phyloP scores from a whole-genome alignment of 1,140 invertebrate genomes.

The Pseudomyrmex flavicornis region DNA sequence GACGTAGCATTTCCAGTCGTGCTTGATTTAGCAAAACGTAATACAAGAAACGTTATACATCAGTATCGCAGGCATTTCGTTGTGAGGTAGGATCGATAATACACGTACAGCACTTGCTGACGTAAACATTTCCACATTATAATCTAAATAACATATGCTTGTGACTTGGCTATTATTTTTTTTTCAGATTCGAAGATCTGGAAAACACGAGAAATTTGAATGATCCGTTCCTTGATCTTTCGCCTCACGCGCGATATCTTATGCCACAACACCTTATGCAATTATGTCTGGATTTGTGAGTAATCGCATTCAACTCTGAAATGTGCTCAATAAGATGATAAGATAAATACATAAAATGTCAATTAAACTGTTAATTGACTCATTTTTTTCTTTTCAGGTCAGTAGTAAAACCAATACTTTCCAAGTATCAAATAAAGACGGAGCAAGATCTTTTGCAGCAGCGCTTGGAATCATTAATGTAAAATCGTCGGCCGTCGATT shows the following conservation, averaged over 20 bases:
- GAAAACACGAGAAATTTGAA: constrained; percentile 21
- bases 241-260: constrained; percentile 38
- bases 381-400: neutral
- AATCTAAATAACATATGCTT: neutral
- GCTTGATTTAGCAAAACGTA: constrained; percentile 57
- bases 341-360: neutral
- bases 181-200: constrained; percentile 24
- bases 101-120: neutral
- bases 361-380: too few relatives aligned
- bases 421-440: neutral
- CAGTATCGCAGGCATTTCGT: constrained; percentile 54
- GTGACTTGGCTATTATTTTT: neutral
- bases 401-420: neutral
- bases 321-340: neutral
- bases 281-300: constrained; percentile 41
- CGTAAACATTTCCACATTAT: neutral
- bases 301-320: neutral
- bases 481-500: neutral
- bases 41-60: neutral
- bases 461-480: constrained; percentile 8
- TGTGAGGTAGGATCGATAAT: constrained; percentile 36
- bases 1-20: constrained; percentile 67
- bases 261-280: constrained; percentile 41
- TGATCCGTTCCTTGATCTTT: constrained; percentile 50
- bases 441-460: constrained; percentile 29